Evolutionary conservation across 1,140 invertebrate genomes (phyloP), one percentile per base, ranked within the genome.

Genomic region (Vanessa atalanta): DNA sequence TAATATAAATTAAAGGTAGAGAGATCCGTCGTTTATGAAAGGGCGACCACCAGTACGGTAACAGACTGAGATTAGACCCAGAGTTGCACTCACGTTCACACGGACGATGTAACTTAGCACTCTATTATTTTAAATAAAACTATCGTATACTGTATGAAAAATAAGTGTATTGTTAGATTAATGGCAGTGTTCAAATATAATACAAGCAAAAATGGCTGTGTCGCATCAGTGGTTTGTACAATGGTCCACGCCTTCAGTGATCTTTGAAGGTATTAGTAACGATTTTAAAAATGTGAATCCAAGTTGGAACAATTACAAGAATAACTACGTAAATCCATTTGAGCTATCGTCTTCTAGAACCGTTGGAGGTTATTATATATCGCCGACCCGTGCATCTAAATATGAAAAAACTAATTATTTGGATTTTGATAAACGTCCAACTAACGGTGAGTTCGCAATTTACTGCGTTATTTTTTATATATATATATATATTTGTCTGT

Each of bases 181-280:
- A 72, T 75, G 70, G 73, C 66, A 75, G 63, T 73, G 60, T 65
- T 70, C 76, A 11, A 65, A 64, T 15, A 23, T 53, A 26, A 60
- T 47, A 70, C 26, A 69, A 23, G 16, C 8, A 57, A 57, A 23
- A 26, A 81, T 81, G 76, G 76, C 79, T 47, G 84, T 92, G 78
- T 89, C 89, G 13, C 87, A 91, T 79, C 88, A 91, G 77, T 93
- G 92, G 92, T 93, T 92, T 78, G 76, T 91, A 65, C 88, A 93
- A 75, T 93, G 91, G 91, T 85, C 86, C 6, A 60, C 89, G 7
- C 90, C 92, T 8, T 71, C 86, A 31, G 72, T 83, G 50, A 53
- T 89, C 13, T 86, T 89, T 43, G 72, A 86, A n/a, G 88, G 90
- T 77, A 89, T 92, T 13, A 82, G 77, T 75, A 83, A 76, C 64